phyloP scores from a whole-genome alignment of 2,888 invertebrate species.

The Leucozona laternaria region DNA sequence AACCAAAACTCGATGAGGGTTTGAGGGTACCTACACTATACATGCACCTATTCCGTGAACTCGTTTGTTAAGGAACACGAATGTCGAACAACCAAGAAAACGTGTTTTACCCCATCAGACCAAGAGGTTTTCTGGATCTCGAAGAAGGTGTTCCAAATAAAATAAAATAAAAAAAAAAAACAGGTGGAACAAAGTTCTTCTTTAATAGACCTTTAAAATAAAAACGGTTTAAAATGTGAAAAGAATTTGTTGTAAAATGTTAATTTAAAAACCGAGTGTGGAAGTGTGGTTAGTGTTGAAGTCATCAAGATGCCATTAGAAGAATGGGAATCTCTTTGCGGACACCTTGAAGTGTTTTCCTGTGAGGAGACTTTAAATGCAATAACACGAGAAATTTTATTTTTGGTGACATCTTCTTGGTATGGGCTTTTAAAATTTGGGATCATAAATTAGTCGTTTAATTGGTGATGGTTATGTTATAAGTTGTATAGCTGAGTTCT shows the following conservation, averaged over 20 bases:
- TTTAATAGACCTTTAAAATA: slow-evolving; percentile 6
- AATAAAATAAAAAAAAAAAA: slow-evolving; percentile 21
- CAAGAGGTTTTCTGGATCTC: slow-evolving; percentile 1
- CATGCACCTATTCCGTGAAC: slow-evolving; percentile 35
- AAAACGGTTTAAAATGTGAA: slow-evolving; percentile 32
- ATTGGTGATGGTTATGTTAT: slow-evolving; percentile 44
- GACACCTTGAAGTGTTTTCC: slow-evolving; percentile 46
- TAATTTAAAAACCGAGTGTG: slow-evolving; percentile 51
- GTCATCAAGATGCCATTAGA: slow-evolving; percentile 70
- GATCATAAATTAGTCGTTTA: slow-evolving; percentile 56
- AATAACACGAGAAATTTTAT: slow-evolving; percentile 42
- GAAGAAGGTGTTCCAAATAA: background rate
- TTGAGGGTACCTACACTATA: background rate
- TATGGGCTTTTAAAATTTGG: slow-evolving; percentile 35
- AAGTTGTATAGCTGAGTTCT: slow-evolving; percentile 6
- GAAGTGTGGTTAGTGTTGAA: slow-evolving; percentile 42
- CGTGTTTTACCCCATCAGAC: slow-evolving; percentile 29
- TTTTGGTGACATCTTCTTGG: slow-evolving; percentile 61
- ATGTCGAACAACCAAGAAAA: slow-evolving; percentile 47
- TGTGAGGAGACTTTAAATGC: slow-evolving; percentile 42
- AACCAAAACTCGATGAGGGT: slow-evolving; percentile 28
- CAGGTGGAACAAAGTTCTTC: slow-evolving; percentile 48
- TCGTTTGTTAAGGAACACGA: slow-evolving; percentile 59
- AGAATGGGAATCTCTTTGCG: slow-evolving; percentile 35
- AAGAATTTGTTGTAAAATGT: slow-evolving; percentile 66